Base-by-base conservation (phyloP, 2,797 vertebrate species). In the Moxostoma hubbsi region DNA sequence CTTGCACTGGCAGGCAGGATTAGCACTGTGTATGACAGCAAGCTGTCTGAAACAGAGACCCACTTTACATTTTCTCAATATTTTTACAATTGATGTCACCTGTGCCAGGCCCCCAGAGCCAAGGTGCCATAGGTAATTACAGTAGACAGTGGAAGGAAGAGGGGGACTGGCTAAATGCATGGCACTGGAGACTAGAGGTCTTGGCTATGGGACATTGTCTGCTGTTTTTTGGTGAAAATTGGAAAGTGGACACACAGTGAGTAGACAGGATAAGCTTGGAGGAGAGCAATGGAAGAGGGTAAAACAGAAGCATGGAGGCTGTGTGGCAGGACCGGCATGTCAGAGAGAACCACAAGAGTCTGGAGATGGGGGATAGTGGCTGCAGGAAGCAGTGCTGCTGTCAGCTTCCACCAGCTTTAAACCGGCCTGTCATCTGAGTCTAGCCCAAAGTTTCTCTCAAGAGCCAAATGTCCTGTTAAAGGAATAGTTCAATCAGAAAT, bases 51-150 rank as follows among this genome's bases (percentile, higher is more conserved):
- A 78, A 85, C 81, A 87, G 78, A 88, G 83, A 85, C 83, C 87
- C 85, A 84, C 82, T 87, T 77, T 80, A 82, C 89, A 78, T 80
- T 89, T 85, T 80, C 87, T 87, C 89, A 85, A 89, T 86, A 84
- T 85, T 80, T 80, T 84, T 85, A 84, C 85, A 86, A 86, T 86
- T 86, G 18, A 73, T 92, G 91, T 93, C 93, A 94, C 92, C 91
- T 93, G 90, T 86, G 85, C 86, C 81, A 84, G 87, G 88, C 88
- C 89, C 92, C 90, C 83, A 85, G 90, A 92, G 89, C 88, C 87
- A 80, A 84, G 85, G 87, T 94, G 93, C 90, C 92, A 93, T 81
- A 87, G 90, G 86, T 93, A 92, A 94, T 94, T 92, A 93, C 88
- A 86, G 85, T 86, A 89, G 84, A 87, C 62, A 77, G 88, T 84